A percentile compares a stretch with the other conserved stretches of the same genome.
Conservation (phyloP, 1,140 invertebrate genomes). For the Paralvinella palmiformis region DNA sequence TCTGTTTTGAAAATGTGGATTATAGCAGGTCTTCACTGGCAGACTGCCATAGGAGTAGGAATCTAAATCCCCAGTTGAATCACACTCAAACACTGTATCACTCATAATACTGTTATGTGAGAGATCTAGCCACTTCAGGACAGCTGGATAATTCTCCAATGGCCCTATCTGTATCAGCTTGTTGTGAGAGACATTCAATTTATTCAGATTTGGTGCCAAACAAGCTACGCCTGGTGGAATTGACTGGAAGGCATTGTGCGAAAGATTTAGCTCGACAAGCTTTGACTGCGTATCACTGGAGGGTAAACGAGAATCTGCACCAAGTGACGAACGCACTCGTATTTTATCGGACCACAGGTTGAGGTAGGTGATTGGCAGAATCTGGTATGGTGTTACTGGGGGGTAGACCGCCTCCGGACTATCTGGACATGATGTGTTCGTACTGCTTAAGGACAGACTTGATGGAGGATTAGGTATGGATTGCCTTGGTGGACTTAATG, state of each 20-base stretch:
- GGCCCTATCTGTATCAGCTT: constrained; percentile 67
- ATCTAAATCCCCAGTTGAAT: neutral
- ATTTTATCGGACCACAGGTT: neutral
- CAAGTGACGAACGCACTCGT: neutral
- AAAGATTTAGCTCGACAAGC: constrained; percentile 68
- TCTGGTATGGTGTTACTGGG: neutral
- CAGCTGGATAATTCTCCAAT: constrained; percentile 80
- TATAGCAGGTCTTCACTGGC: neutral
- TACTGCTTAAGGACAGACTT: too few species aligned
- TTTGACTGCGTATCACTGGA: constrained; percentile 47
- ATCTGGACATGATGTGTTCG: neutral
- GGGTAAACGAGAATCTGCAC: neutral
- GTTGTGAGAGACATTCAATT: constrained; percentile 89
- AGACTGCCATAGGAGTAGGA: neutral
- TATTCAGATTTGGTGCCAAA: constrained; percentile 73
- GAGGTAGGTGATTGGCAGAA: neutral
- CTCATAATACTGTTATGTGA: constrained; percentile 81
- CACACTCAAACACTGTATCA: too few species aligned
- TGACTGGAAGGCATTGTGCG: constrained; percentile 50
- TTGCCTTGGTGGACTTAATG: neutral
- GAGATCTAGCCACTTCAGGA: constrained; percentile 83
- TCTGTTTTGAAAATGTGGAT: neutral
- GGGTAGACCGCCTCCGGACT: neutral
- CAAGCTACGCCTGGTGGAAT: constrained; percentile 85
- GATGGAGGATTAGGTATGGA: too few species aligned